Conservation (phyloP, 2,888 invertebrate genomes). For the Lamproptera curius region DNA sequence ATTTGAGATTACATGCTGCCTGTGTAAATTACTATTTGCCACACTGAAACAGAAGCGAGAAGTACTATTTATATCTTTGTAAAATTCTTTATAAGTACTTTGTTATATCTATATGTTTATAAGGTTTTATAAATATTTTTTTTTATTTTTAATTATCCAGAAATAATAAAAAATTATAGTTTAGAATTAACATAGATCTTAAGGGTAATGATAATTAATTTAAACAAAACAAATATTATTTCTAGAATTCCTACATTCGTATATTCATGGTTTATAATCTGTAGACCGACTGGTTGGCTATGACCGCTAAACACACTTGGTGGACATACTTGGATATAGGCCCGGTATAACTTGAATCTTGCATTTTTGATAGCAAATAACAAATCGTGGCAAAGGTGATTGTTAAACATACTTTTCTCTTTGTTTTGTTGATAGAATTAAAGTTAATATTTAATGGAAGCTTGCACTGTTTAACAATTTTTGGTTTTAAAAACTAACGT, state of each 20-base stretch:
- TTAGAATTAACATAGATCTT: not conserved
- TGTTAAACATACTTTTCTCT: no score
- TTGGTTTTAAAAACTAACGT: no score
- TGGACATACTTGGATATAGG: conserved; percentile 7
- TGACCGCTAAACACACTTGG: conserved; percentile 14
- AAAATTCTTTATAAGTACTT: not conserved
- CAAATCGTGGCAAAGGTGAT: conserved; percentile 8
- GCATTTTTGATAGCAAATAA: conserved; percentile 2
- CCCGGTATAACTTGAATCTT: not conserved
- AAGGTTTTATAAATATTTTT: no score
- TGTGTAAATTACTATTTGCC: no score
- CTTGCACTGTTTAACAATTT: no score
- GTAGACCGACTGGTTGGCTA: conserved; percentile 1
- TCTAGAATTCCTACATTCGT: not conserved
- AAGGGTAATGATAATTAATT: not conserved
- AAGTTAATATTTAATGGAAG: no score
- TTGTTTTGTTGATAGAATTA: no score
- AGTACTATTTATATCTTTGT: not conserved
- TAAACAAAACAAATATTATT: no score
- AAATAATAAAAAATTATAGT: no score
- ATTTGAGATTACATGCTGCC: no score
- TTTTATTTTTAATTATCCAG: no score
- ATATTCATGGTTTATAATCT: not conserved
- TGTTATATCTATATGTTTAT: not conserved
- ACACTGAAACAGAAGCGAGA: no score